Conservation (phyloP, 2,113 vertebrate genomes). For the Oryzias javanicus region DNA sequence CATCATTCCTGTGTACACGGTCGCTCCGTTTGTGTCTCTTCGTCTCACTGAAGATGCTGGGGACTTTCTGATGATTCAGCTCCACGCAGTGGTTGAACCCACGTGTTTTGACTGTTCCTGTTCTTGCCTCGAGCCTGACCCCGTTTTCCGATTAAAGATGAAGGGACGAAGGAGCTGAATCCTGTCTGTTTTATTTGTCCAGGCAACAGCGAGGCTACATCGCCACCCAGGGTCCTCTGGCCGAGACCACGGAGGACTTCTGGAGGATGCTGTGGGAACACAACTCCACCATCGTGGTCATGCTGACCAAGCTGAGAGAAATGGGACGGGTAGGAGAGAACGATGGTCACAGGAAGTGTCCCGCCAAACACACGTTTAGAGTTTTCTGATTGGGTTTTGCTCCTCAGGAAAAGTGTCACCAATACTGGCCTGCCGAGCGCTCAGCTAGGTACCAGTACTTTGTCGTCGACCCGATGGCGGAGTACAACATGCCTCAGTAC, state of each 20-base stretch:
- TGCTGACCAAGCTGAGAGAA: conserved; percentile 81
- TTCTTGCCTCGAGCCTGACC: conserved; percentile 46
- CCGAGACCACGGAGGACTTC: conserved; percentile 82
- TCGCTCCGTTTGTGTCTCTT: conserved; percentile 22
- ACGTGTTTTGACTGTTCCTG: conserved; percentile 52
- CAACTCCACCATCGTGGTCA: conserved; percentile 83
- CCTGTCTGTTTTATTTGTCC: conserved; percentile 30
- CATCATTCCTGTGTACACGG: conserved; percentile 37
- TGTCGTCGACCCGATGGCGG: conserved; percentile 93
- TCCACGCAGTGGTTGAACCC: conserved; percentile 35
- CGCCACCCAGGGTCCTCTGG: conserved; percentile 80
- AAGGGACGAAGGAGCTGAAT: conserved; percentile 20
- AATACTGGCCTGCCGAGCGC: conserved; percentile 91
- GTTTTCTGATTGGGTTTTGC: background rate
- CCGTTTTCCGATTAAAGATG: conserved; percentile 28
- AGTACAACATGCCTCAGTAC: conserved; percentile 98
- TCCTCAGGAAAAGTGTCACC: conserved; percentile 90
- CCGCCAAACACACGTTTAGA: too few species aligned
- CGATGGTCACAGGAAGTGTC: too few species aligned
- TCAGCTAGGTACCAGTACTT: conserved; percentile 95
- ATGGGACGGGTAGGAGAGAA: conserved; percentile 74
- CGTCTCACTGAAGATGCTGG: conserved; percentile 5
- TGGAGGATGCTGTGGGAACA: conserved; percentile 84
- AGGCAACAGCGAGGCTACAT: conserved; percentile 82
- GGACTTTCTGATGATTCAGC: conserved; percentile 59